Percentiles rank a stretch among this genome's conserved stretches.
phyloP scores from a whole-genome alignment of 2,888 invertebrate species.

The Onthophagus sagittarius region DNA sequence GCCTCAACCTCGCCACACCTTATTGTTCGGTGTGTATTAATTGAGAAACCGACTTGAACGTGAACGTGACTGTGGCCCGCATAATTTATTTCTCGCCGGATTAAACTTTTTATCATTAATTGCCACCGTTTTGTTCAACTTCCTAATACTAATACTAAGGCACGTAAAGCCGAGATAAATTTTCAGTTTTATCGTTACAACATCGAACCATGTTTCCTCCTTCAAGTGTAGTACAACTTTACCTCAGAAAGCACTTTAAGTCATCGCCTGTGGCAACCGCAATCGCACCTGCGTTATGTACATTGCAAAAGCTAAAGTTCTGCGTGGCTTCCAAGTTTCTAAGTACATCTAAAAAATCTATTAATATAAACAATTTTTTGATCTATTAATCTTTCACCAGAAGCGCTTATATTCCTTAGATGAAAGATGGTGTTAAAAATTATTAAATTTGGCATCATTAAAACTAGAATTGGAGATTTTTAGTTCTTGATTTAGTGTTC shows the following conservation, averaged over 20 bases:
- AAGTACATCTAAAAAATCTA: too few species aligned
- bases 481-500: too few species aligned
- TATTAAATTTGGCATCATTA: too few species aligned
- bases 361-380: too few species aligned
- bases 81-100: not conserved
- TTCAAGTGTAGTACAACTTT: not conserved
- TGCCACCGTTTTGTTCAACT: not conserved
- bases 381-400: too few species aligned
- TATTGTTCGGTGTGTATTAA: slow-evolving; percentile 13
- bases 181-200: not conserved
- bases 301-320: not conserved
- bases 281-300: not conserved
- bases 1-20: slow-evolving; percentile 9
- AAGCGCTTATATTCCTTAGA: too few species aligned
- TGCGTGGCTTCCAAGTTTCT: not conserved
- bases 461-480: too few species aligned
- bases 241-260: not conserved
- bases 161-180: not conserved
- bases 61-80: not conserved
- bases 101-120: not conserved
- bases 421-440: too few species aligned
- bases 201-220: not conserved
- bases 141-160: not conserved
- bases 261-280: not conserved
- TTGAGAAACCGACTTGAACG: not conserved